phyloP scores from a whole-genome alignment of 1,140 invertebrate genomes.

The Brachionus rubens region DNA sequence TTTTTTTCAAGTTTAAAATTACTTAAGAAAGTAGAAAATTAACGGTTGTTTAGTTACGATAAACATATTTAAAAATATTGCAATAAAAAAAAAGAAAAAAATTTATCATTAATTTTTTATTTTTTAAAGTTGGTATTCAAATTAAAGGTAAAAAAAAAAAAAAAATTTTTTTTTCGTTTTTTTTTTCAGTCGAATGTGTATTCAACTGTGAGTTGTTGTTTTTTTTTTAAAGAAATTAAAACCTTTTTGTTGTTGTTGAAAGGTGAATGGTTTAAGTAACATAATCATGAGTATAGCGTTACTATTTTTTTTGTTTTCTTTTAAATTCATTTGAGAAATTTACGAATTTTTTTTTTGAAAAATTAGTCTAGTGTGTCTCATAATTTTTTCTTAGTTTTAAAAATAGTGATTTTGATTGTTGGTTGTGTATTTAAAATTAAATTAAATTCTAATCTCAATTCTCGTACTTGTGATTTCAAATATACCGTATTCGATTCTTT shows the following conservation, averaged over 20 bases:
- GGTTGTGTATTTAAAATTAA: no score
- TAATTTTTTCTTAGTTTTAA: constrained; percentile 10
- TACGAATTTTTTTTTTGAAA: background rate
- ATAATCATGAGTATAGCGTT: constrained; percentile 24
- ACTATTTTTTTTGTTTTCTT: constrained; percentile 10
- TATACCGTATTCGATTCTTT: no score
- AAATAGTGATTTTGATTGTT: no score
- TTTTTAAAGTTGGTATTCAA: background rate
- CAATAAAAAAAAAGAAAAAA: background rate
- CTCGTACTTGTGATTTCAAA: no score
- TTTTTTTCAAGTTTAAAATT: constrained; percentile 17
- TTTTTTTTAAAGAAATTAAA: constrained; percentile 9
- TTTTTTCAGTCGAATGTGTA: background rate
- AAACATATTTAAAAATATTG: constrained; percentile 20
- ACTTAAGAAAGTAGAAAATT: constrained; percentile 3
- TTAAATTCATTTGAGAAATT: constrained; percentile 39
- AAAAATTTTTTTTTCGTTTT: no score
- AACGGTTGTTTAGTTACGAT: constrained; percentile 40
- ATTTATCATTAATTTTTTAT: constrained; percentile 39
- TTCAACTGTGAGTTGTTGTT: constrained; percentile 17
- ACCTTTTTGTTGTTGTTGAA: constrained; percentile 17
- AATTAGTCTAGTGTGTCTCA: constrained; percentile 39
- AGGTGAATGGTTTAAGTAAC: constrained; percentile 25
- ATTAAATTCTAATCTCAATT: background rate
- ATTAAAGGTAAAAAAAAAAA: background rate